Conservation (phyloP, 2,888 invertebrate genomes). For the Stratiomys singularior region DNA sequence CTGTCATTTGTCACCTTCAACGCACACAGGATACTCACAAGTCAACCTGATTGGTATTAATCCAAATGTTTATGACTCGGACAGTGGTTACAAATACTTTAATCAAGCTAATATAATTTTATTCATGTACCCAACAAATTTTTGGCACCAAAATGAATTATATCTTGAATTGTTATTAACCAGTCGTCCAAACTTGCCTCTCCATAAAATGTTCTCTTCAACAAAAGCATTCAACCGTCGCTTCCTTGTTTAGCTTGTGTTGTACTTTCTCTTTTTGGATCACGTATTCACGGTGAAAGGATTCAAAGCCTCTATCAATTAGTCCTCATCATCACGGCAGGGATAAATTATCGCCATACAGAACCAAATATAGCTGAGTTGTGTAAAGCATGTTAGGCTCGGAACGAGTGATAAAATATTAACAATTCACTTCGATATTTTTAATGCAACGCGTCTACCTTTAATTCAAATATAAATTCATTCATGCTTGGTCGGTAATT, state of each 20-base stretch:
- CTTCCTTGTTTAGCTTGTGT: too few species aligned
- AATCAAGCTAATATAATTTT: constrained; percentile 24
- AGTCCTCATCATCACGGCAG: too few species aligned
- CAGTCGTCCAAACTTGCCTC: not conserved
- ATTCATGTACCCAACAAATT: not conserved
- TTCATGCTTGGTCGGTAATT: not conserved
- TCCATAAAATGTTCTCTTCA: not conserved
- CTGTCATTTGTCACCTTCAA: too few species aligned
- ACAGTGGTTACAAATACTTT: constrained; percentile 14
- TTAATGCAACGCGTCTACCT: not conserved
- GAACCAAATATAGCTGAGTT: too few species aligned
- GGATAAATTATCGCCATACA: too few species aligned
- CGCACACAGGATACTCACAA: too few species aligned
- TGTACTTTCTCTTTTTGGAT: not conserved
- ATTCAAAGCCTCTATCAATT: not conserved
- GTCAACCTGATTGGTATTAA: too few species aligned
- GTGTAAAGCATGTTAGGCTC: not conserved
- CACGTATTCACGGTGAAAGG: too few species aligned
- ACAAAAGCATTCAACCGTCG: not conserved
- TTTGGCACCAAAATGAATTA: not conserved
- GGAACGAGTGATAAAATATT: constrained; percentile 3
- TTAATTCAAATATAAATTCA: constrained; percentile 29
- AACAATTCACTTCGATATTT: not conserved
- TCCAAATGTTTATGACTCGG: not conserved
- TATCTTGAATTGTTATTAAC: constrained; percentile 26